phyloP scores from a whole-genome alignment of 2,113 vertebrate genomes.

The Anoplopoma fimbria region DNA sequence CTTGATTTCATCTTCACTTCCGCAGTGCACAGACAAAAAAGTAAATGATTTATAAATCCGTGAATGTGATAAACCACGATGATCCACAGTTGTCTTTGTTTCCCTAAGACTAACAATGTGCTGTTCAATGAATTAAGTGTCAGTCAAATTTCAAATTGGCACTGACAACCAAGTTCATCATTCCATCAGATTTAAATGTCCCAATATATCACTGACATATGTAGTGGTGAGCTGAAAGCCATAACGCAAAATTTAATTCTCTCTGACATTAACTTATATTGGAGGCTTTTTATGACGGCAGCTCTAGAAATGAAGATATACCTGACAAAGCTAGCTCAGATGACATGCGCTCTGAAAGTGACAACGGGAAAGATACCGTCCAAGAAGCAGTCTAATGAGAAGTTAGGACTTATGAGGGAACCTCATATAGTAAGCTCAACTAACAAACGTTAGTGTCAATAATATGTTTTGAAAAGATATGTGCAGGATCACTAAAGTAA shows the following conservation, averaged over 20 bases:
- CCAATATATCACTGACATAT: not conserved
- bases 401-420: too few species aligned
- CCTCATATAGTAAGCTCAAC: too few species aligned
- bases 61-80: not conserved
- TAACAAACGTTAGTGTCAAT: too few species aligned
- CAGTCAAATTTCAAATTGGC: not conserved
- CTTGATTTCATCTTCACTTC: not conserved
- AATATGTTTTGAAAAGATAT: too few species aligned
- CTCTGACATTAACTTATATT: too few species aligned
- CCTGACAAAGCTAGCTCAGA: not conserved
- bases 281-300: not conserved
- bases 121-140: not conserved
- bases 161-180: not conserved
- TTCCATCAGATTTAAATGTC: not conserved
- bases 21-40: not conserved
- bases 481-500: too few species aligned
- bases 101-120: not conserved
- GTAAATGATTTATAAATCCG: not conserved
- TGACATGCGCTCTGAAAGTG: not conserved
- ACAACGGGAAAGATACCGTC: not conserved
- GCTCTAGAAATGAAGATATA: not conserved
- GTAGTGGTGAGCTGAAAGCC: not conserved
- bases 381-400: not conserved
- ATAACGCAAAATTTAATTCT: not conserved
- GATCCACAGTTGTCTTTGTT: not conserved